These are phyloP conservation scores for Mesocricetus auratus DNA, from an alignment of 2,113 vertebrate species.

Conservation along the genomic window DNA sequence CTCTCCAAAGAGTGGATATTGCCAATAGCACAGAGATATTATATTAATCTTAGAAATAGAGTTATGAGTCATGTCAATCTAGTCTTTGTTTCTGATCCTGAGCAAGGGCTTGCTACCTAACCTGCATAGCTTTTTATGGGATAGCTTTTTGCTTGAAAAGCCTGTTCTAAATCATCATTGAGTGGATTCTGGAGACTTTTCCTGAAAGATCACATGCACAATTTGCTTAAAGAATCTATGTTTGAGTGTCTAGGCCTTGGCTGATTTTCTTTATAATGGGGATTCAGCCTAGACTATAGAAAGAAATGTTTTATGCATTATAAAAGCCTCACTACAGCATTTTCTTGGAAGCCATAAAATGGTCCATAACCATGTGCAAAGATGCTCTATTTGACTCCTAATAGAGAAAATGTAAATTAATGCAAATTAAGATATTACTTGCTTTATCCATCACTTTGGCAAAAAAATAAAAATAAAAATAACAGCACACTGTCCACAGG, in stretches of 20 bases:
- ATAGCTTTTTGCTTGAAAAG: neutral
- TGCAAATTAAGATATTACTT: neutral
- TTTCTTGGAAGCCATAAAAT: neutral
- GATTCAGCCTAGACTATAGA: neutral
- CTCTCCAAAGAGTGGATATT: neutral
- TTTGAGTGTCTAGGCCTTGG: neutral
- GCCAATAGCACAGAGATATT: neutral
- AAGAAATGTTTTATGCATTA: neutral
- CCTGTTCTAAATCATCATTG: neutral
- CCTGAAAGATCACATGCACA: neutral
- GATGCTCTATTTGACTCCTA: neutral
- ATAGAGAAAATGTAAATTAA: constrained; percentile 4
- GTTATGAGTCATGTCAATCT: neutral
- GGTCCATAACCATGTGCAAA: neutral
- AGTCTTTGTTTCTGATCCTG: neutral
- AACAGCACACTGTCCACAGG: neutral
- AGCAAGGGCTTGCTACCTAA: neutral
- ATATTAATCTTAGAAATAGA: neutral
- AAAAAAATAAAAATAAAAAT: neutral
- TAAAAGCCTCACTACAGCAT: neutral
- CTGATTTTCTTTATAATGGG: neutral
- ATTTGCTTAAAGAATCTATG: neutral
- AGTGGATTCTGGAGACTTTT: neutral
- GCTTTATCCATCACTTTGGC: neutral
- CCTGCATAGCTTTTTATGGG: neutral